A percentile compares a stretch with the other conserved stretches of the same genome.
Evolutionary conservation across 2,113 vertebrate genomes (phyloP).

Genomic region (Rhipidura dahli): DNA sequence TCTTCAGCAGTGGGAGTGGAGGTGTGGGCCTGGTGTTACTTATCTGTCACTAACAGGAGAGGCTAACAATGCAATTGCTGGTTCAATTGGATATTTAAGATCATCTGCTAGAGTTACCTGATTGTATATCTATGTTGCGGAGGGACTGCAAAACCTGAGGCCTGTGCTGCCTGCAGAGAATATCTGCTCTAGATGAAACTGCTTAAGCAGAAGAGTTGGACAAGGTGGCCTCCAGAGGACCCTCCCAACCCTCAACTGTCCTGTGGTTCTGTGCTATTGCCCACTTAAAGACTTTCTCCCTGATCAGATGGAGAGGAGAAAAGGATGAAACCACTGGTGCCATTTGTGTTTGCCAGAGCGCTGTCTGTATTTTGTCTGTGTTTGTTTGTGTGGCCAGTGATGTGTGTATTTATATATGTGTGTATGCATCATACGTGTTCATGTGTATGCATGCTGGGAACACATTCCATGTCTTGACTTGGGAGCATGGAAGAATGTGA

Average conservation of each 20-base stretch:
- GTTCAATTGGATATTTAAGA: not conserved
- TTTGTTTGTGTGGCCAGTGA: not conserved
- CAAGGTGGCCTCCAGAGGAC: not conserved
- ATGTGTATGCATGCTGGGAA: not conserved
- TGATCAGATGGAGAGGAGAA: not conserved
- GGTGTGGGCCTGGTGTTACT: not conserved
- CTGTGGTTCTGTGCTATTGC: not conserved
- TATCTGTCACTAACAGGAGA: not conserved
- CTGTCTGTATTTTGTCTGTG: not conserved
- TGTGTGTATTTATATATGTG: not conserved
- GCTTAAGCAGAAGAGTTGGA: not conserved
- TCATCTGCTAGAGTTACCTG: not conserved
- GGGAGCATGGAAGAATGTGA: not conserved
- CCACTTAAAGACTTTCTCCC: not conserved
- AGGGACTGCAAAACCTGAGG: not conserved
- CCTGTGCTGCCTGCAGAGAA: not conserved
- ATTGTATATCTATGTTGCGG: not conserved
- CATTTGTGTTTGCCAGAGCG: not conserved
- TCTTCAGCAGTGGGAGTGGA: not conserved
- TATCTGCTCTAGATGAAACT: not conserved
- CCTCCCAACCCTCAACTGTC: not conserved
- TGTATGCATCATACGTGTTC: not conserved
- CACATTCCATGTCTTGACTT: not conserved
- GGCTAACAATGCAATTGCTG: not conserved
- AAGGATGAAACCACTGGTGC: not conserved